Evolutionary conservation across 2,888 invertebrate genomes (phyloP).

Genomic region (Dorcus parallelipipedus): DNA sequence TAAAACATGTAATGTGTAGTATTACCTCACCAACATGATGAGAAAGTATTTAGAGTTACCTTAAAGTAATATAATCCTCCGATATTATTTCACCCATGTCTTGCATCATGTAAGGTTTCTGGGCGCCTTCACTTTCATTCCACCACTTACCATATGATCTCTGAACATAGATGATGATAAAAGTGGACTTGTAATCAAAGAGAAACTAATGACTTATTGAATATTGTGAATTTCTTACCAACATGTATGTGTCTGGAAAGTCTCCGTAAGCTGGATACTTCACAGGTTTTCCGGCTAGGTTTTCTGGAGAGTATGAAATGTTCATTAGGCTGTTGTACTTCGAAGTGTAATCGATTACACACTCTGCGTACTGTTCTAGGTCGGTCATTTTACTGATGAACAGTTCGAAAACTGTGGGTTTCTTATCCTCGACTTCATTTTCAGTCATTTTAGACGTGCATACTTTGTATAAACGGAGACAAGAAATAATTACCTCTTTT

Average conservation of each 20-base stretch:
- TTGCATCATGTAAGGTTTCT: slow-evolving; percentile 70
- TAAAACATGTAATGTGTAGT: slow-evolving; percentile 32
- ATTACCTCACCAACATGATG: neutral
- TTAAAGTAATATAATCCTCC: slow-evolving; percentile 68
- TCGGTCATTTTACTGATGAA: slow-evolving; percentile 40
- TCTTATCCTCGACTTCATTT: neutral
- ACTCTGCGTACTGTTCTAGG: slow-evolving; percentile 74
- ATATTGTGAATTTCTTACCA: slow-evolving; percentile 58
- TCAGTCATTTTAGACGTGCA: neutral
- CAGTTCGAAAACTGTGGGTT: slow-evolving; percentile 1
- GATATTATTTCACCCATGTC: slow-evolving; percentile 64
- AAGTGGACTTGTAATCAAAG: neutral
- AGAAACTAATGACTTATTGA: too few species aligned
- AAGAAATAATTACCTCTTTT: neutral
- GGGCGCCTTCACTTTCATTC: slow-evolving; percentile 72
- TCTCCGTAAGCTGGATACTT: slow-evolving; percentile 90
- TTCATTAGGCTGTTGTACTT: slow-evolving; percentile 87
- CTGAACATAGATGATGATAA: slow-evolving; percentile 49
- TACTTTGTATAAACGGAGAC: neutral
- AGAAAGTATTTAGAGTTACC: slow-evolving; percentile 53
- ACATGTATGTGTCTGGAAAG: slow-evolving; percentile 84
- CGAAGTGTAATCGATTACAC: slow-evolving; percentile 80
- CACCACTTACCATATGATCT: slow-evolving; percentile 84
- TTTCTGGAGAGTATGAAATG: slow-evolving; percentile 84
- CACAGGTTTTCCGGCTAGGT: slow-evolving; percentile 78